Evolutionary conservation across 2,888 invertebrate species (phyloP).

Genomic region (Mayetiola destructor): DNA sequence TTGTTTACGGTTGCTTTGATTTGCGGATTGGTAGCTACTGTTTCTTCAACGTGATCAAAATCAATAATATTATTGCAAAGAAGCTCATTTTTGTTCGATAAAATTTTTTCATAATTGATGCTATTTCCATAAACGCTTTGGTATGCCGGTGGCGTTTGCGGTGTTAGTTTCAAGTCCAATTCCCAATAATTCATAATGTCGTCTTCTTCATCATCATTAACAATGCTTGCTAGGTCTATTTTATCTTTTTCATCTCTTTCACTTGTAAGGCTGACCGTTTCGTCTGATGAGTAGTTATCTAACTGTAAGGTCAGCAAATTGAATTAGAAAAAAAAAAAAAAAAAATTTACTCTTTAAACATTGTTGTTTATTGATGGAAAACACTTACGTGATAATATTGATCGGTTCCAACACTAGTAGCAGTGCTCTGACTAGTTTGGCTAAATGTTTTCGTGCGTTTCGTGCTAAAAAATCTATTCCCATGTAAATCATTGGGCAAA

Average conservation of each 20-base stretch:
- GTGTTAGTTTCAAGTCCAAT: neutral
- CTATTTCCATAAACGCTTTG: slow-evolving; percentile 34
- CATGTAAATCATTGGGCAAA: slow-evolving; percentile 18
- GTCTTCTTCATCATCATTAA: slow-evolving; percentile 14
- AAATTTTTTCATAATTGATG: slow-evolving; percentile 28
- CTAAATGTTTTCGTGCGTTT: neutral
- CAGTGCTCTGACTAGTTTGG: neutral
- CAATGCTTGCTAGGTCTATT: too few relatives aligned
- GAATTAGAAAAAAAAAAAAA: too few relatives aligned
- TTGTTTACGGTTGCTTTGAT: neutral
- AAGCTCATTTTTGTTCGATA: slow-evolving; percentile 18
- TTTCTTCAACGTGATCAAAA: slow-evolving; percentile 12
- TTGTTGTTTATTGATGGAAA: too few relatives aligned
- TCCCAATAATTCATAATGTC: slow-evolving; percentile 16
- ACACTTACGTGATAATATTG: too few relatives aligned
- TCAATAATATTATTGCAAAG: slow-evolving; percentile 20
- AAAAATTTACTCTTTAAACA: neutral
- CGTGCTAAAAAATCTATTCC: slow-evolving; percentile 10
- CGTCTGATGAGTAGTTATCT: too few relatives aligned
- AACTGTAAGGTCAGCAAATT: too few relatives aligned
- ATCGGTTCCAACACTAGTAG: neutral
- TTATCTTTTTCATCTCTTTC: neutral
- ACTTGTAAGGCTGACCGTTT: neutral
- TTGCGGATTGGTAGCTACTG: neutral
- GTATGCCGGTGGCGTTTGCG: slow-evolving; percentile 22